phyloP scores from a whole-genome alignment of 2,113 vertebrate species.

The Bos javanicus region DNA sequence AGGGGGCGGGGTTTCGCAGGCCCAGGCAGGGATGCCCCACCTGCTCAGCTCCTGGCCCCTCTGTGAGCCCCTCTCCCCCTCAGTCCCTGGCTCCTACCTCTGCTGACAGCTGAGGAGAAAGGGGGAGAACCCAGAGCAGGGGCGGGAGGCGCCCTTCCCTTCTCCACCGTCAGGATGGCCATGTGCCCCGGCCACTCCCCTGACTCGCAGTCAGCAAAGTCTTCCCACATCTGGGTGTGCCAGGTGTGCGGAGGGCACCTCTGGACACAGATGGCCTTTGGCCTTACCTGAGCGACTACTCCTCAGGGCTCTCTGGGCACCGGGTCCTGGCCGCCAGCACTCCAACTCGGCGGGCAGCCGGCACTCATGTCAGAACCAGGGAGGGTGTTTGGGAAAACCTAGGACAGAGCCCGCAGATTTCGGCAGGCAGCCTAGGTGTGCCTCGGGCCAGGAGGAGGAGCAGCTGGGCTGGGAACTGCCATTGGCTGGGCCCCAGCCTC shows the following conservation, averaged over 20 bases:
- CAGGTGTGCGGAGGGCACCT: background rate
- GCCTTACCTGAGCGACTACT: slow-evolving; percentile 42
- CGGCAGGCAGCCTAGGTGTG: background rate
- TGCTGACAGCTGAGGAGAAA: background rate
- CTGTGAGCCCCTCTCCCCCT: background rate
- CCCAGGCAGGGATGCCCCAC: background rate
- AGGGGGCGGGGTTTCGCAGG: background rate
- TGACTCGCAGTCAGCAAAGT: background rate
- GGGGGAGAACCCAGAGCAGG: background rate
- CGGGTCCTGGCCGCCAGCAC: background rate
- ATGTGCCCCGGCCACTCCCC: background rate
- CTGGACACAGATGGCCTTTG: background rate
- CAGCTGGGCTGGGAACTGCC: background rate
- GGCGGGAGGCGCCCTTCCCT: background rate
- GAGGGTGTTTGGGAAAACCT: background rate
- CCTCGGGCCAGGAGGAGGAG: background rate
- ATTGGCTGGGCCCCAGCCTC: slow-evolving; percentile 39
- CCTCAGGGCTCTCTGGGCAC: background rate
- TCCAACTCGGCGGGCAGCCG: background rate
- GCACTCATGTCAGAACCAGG: slow-evolving; percentile 32
- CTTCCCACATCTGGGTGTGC: background rate
- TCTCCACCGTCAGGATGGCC: background rate
- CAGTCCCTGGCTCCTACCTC: background rate
- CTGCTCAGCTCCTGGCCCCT: background rate
- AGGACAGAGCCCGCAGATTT: background rate